phyloP scores from a whole-genome alignment of 2,888 invertebrate species.

The Tenthredo distinguenda region DNA sequence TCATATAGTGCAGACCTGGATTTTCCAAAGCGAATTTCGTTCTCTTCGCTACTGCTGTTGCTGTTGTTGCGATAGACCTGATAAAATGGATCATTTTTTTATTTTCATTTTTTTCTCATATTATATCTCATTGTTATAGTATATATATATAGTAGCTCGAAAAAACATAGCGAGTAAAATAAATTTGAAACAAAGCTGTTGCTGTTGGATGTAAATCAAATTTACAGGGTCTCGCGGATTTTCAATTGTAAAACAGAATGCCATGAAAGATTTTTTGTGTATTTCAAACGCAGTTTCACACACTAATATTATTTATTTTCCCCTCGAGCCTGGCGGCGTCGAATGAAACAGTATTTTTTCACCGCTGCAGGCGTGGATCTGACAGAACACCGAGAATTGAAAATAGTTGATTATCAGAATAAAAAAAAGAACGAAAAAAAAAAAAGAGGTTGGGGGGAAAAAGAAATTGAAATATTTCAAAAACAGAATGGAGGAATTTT shows the following conservation, averaged over 20 bases:
- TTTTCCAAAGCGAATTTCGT: background rate
- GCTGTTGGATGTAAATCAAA: background rate
- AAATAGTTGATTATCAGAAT: constrained; percentile 1
- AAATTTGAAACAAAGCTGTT: background rate
- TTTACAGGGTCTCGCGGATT: background rate
- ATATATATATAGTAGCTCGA: background rate
- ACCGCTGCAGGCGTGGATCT: constrained; percentile 12
- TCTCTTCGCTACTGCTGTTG: background rate
- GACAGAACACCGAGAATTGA: background rate
- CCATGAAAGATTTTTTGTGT: background rate
- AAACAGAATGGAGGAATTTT: background rate
- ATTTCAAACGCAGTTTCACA: background rate
- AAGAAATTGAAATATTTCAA: background rate
- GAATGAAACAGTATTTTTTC: constrained; percentile 23
- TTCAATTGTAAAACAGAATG: background rate
- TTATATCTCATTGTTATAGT: background rate
- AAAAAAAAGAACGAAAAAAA: background rate
- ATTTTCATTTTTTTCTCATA: background rate
- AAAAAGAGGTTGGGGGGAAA: background rate
- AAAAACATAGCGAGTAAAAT: background rate
- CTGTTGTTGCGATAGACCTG: background rate
- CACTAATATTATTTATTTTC: background rate
- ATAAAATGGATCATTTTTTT: background rate
- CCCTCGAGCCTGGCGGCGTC: background rate
- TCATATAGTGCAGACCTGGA: background rate